phyloP scores from a whole-genome alignment of 2,113 vertebrate genomes.

The Scomber japonicus region DNA sequence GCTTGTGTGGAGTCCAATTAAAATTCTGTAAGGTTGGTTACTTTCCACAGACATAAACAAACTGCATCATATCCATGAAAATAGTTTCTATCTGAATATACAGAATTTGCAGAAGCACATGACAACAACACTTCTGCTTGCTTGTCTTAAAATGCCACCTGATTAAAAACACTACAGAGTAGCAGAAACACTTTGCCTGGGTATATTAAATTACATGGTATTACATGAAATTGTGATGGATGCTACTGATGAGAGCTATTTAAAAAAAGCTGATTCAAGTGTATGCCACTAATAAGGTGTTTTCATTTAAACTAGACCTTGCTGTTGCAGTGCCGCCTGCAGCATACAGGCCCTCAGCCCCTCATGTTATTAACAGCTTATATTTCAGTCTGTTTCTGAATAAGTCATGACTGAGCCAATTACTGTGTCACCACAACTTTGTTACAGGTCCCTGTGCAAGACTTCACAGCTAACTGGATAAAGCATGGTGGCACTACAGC shows the following conservation, averaged over 20 bases:
- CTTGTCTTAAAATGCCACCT: background rate
- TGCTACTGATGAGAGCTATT: background rate
- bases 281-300: background rate
- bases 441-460: constrained; percentile 4
- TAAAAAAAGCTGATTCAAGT: background rate
- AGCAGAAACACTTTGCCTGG: too few species aligned
- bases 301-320: constrained; percentile 1
- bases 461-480: constrained; percentile 19
- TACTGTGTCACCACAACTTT: background rate
- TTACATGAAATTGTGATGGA: background rate
- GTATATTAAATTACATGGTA: background rate
- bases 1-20: too few species aligned
- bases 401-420: constrained; percentile 39
- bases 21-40: too few species aligned
- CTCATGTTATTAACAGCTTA: constrained; percentile 1
- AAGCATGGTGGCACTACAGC: background rate
- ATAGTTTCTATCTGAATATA: too few species aligned
- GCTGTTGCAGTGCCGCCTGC: background rate
- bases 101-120: too few species aligned
- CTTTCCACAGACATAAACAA: too few species aligned
- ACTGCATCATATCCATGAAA: too few species aligned
- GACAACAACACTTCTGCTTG: background rate
- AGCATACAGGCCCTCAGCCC: constrained; percentile 5
- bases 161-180: too few species aligned
- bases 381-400: constrained; percentile 22